Percentiles rank a stretch among this genome's conserved stretches.
These are phyloP conservation scores for Rhea americana DNA, from an alignment of 2,113 vertebrate species.

Conservation along the genomic window DNA sequence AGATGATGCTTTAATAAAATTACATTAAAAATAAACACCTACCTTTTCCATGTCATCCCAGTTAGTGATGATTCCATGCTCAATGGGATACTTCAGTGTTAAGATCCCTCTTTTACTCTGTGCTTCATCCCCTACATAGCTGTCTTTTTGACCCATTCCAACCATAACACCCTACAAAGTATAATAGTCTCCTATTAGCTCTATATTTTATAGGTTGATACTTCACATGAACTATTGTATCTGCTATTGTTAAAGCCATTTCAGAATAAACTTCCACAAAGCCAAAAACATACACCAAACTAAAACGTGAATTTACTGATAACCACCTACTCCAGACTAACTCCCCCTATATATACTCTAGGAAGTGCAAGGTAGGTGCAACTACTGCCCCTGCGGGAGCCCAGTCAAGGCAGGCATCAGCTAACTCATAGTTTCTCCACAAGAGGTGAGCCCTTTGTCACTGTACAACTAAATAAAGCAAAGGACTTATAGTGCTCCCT, in stretches of 20 bases:
- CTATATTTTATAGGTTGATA: background rate
- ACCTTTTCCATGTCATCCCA: constrained; percentile 48
- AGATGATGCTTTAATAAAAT: background rate
- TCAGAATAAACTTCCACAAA: accelerated
- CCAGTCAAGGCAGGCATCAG: background rate
- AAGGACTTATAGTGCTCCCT: background rate
- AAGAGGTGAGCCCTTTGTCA: background rate
- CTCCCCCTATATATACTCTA: accelerated
- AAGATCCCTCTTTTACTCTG: constrained; percentile 31
- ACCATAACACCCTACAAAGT: constrained; percentile 85
- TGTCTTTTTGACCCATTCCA: constrained; percentile 70
- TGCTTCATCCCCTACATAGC: constrained; percentile 10
- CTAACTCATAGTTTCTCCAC: background rate
- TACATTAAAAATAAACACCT: background rate
- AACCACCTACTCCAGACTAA: background rate
- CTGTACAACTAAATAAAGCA: background rate
- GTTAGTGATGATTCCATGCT: constrained; percentile 27
- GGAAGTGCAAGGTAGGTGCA: background rate
- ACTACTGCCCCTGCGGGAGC: background rate
- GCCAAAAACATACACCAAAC: background rate
- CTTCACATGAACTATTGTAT: background rate
- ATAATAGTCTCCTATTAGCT: background rate
- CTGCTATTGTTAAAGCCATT: background rate
- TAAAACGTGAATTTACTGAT: background rate
- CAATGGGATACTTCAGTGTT: constrained; percentile 9